Base-by-base conservation (phyloP, 2,113 vertebrate species). In the Prunella himalayana region DNA sequence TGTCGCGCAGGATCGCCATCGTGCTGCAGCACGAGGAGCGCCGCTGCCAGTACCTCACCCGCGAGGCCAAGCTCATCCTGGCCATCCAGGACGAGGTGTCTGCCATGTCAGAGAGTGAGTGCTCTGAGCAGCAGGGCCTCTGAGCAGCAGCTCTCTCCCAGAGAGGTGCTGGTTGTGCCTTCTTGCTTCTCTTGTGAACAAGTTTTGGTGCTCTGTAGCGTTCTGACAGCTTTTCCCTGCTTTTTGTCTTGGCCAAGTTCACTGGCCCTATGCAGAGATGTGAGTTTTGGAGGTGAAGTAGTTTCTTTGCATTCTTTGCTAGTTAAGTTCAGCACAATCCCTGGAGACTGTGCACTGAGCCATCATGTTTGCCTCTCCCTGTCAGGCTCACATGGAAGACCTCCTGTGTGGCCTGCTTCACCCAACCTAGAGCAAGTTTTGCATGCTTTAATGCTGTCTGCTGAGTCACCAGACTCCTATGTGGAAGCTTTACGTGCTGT, bases 11-110 rank as follows among this genome's bases (percentile, higher is more conserved):
- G 35, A 98, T 99, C 0, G 99, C 99, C 63, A 99, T 99, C 1
- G 99, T 99, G 64, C 96, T 99, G 79, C 99, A 99, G 97, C 99
- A 99, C 0, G 99, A 99, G 97, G 99, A 99, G 92, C 98, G 98
- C 15, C 99, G 99, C 91, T 99, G 99, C 96, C 99, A 99, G 89
- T 99, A 99, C 97, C 98, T 99, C 44, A 99, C 99, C 56, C 97
- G 99, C 30, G 99, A 99, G 97, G 99, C 99, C 96, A 99, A 99
- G 96, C 98, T 99, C 35, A 99, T 99, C 98, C 97, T 99, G 65
- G 99, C 99, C 1, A 97, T 99, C 85, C 99, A 99, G 96, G 99
- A 99, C 4, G 99, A 99, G 96, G 98, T 99, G 61, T 99, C 99
- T 56, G 98, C 99, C 65, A 96, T 98, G 97, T 97, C 98, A 5